A percentile compares a stretch with the other conserved stretches of the same genome.
Conservation (phyloP, 2,113 vertebrate genomes). For the Mionectes macconnelli region DNA sequence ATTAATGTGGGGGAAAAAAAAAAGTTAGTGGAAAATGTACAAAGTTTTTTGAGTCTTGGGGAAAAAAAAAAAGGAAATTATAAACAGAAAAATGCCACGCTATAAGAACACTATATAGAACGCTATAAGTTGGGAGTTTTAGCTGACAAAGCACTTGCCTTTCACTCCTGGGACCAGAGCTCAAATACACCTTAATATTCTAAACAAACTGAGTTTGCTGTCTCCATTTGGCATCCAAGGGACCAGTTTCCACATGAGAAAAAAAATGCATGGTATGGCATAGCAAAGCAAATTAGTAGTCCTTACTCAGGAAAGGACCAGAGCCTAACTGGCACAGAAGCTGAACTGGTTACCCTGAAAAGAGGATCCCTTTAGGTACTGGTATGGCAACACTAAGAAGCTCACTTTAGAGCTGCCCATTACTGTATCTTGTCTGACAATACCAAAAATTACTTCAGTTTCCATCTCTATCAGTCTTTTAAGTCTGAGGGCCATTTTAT, state of each 20-base stretch:
- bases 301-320: neutral
- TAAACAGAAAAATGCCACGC: neutral
- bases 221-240: neutral
- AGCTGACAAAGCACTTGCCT: neutral
- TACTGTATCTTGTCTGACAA: neutral
- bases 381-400: neutral
- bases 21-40: neutral
- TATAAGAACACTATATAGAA: no score
- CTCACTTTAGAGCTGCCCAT: neutral
- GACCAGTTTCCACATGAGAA: neutral
- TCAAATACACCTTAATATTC: neutral
- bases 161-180: neutral
- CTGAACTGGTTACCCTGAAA: neutral
- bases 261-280: neutral
- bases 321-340: neutral
- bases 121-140: neutral
- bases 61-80: neutral
- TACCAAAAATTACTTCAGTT: slow-evolving; percentile 13
- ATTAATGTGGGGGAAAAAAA: slow-evolving; percentile 13
- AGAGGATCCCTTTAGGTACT: neutral
- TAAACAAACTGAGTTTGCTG: neutral
- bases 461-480: neutral
- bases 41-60: neutral
- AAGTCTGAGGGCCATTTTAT: neutral
- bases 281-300: neutral